Base-by-base conservation (phyloP, 2,113 vertebrate species). In the Aplodontia rufa region DNA sequence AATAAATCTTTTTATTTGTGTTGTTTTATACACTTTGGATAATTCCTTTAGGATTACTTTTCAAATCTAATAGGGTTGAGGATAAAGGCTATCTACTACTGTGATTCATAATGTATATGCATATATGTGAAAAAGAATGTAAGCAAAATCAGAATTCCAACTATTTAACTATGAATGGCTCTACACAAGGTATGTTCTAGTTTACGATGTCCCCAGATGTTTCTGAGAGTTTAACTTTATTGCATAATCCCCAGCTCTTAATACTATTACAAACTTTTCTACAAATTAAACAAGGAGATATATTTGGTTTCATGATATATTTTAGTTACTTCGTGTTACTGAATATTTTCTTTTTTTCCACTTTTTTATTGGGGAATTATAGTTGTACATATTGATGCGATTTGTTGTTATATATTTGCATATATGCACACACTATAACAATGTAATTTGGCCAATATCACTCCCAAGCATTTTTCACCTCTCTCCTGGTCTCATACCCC, bases 271-370 rank as follows among this genome's bases (percentile, higher is more conserved):
- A 62, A 16, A 26, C 69, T 90, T 58, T 85, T 69, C 35, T 76
- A n/a, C 30, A 47, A 94, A 90, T n/a, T 75, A 90, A 78, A 78
- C 30, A 76, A 53, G n/a, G n/a, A 69, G 58, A 68, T 75, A 78
- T 55, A 69, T 90, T 66, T 74, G 30, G 40, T 45, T 84, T 78
- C 55, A 68, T 55, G n/a, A n/a, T n/a, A n/a, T 40, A 71, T 35
- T 85, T 76, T 90, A 62, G 62, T 80, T 72, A 72, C 5, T 71
- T 62, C 60, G 17, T 87, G 62, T 55, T 55, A 71, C 12, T 71
- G 51, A 72, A 26, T 62, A 75, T 64, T 83, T 75, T 89, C 40
- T n/a, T n/a, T n/a, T n/a, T n/a, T n/a, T n/a, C n/a, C n/a, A n/a
- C n/a, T n/a, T n/a, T n/a, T n/a, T n/a, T n/a, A n/a, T n/a, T n/a